Base-by-base conservation (phyloP, 2,888 invertebrate species). In the Acleris holmiana region DNA sequence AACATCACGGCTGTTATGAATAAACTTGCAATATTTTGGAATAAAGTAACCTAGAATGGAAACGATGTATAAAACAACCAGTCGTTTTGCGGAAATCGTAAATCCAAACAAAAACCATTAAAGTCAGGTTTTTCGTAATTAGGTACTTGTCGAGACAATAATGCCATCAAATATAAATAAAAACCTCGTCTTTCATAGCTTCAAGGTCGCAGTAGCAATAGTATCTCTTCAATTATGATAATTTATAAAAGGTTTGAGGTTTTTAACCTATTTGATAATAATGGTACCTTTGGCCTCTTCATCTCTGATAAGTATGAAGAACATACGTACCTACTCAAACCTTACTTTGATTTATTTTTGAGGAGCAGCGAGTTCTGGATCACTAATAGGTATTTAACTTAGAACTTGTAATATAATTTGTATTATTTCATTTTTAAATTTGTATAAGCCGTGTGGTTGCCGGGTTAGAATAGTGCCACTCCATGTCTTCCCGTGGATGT, bases 41-140 rank as follows among this genome's bases (percentile, higher is more conserved):
- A 44, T 64, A 41, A 59, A 54, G 19, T 21, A 59, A 49, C 53
- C 44, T 21, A 49, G 48, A 53, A 13, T 35, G 13, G 19, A 49
- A 41, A 59, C 41, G 17, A 47, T 58, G 55, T 67, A 51, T 50
- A 49, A 46, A 47, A 41, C 62, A 68, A 69, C 66, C 21, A 58
- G 70, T 70, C 58, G 41, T 48, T 17, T 44, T 18, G 64, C 73
- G 72, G 73, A 74, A 74, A 69, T 71, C 66, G 57, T 74, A 68
- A 69, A 69, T 60, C 61, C 21, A 48, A 58, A 69, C 51, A 72
- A 71, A 73, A 73, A 70, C 56, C 48, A 71, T 67, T 68, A 72
- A 40, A 59, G 53, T 56, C 54, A 58, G 21, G 21, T 55, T 65
- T 65, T 54, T 50, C 29, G 65, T 65, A 65, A 65, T 65, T 60